Percentiles rank a stretch among this genome's conserved stretches.
phyloP scores from a whole-genome alignment of 2,113 vertebrate species.

The Entomyzon cyanotis region DNA sequence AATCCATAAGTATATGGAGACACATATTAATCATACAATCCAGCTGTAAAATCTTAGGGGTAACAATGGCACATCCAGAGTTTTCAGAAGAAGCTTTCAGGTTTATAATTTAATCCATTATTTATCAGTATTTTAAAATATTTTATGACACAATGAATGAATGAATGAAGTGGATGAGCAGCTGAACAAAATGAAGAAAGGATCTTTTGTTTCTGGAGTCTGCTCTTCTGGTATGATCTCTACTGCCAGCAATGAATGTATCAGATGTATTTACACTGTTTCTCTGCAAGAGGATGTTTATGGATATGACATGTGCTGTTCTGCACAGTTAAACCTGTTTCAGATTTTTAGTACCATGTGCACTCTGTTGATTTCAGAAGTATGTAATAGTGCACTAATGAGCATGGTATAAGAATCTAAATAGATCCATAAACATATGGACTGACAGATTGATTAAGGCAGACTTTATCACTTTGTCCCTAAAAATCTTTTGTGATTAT shows the following conservation, averaged over 20 bases:
- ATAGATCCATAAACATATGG: not conserved
- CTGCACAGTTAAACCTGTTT: not conserved
- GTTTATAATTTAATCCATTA: not conserved
- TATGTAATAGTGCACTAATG: not conserved
- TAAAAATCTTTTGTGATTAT: slow-evolving; percentile 7
- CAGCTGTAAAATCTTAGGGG: not conserved
- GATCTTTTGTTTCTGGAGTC: not conserved
- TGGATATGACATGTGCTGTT: not conserved
- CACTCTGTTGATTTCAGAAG: not conserved
- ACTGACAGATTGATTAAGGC: not conserved
- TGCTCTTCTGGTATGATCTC: not conserved
- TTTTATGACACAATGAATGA: not conserved
- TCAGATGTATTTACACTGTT: not conserved
- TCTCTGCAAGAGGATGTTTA: not conserved
- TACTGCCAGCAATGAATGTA: not conserved
- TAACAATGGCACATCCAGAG: not conserved
- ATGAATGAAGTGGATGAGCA: not conserved
- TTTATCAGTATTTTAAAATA: not conserved
- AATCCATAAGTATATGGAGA: not conserved
- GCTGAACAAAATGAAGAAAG: not conserved
- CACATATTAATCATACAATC: not conserved
- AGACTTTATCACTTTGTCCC: slow-evolving; percentile 6
- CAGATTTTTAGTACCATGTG: not conserved
- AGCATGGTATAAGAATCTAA: not conserved
- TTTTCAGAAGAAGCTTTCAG: not conserved